A percentile compares a stretch with the other conserved stretches of the same genome.
Evolutionary conservation across 1,140 invertebrate species (phyloP).

Genomic region (Nephila pilipes): DNA sequence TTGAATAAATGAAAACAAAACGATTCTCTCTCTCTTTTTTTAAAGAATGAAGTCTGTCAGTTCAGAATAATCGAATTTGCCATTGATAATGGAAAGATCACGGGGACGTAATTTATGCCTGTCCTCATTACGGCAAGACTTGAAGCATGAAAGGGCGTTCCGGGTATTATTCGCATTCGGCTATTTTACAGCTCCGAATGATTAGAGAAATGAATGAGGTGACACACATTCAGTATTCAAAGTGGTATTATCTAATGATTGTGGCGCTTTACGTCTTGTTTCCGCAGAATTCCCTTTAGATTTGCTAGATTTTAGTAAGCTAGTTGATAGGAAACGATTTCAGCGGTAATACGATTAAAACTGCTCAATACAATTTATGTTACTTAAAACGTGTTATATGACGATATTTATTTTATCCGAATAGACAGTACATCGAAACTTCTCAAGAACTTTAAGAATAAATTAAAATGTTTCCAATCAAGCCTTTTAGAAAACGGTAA

Average conservation of each 20-base stretch:
- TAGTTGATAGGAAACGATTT: background rate
- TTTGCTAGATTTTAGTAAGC: background rate
- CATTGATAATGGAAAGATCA: background rate
- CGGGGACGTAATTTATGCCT: background rate
- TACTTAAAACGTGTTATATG: background rate
- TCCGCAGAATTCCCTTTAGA: background rate
- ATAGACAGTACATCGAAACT: too few relatives aligned
- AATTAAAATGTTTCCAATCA: too few relatives aligned
- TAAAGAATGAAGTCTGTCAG: background rate
- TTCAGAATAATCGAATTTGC: background rate
- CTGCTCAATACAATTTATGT: background rate
- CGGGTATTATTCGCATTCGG: background rate
- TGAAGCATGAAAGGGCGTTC: slow-evolving; percentile 13
- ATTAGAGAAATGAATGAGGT: slow-evolving; percentile 20
- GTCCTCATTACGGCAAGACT: slow-evolving; percentile 11
- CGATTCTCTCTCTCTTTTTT: background rate
- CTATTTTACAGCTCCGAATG: slow-evolving; percentile 15
- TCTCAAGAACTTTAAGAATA: too few relatives aligned
- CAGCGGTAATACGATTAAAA: background rate
- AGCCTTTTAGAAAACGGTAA: too few relatives aligned
- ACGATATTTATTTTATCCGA: too few relatives aligned
- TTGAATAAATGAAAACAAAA: background rate
- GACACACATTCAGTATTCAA: slow-evolving; percentile 27
- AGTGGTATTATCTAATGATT: slow-evolving; percentile 24
- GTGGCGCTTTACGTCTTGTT: background rate